Conservation (phyloP, 2,113 vertebrate species). For the Archocentrus centrarchus region DNA sequence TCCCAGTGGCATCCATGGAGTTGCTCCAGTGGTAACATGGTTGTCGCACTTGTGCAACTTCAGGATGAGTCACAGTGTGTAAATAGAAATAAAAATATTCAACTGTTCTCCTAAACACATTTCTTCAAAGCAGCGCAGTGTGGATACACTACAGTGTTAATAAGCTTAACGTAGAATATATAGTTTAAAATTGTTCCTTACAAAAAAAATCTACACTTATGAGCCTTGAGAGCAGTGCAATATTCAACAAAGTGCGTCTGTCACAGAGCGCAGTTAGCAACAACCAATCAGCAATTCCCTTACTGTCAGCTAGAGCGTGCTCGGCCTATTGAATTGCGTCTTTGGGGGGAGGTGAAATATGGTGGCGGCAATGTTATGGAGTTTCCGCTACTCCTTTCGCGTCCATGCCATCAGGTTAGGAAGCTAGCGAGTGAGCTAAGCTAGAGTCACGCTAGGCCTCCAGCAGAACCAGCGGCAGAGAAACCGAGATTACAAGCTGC, state of each 20-base stretch:
- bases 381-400: constrained; percentile 72
- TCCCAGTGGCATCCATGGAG: neutral
- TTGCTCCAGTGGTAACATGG: neutral
- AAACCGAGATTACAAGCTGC: constrained; percentile 32
- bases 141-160: neutral
- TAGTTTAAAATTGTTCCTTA: neutral
- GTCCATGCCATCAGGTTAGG: constrained; percentile 72
- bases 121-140: neutral
- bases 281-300: constrained; percentile 33
- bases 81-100: constrained; percentile 27
- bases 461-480: constrained; percentile 52
- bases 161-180: neutral
- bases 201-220: neutral
- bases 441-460: constrained; percentile 75
- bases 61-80: constrained; percentile 25
- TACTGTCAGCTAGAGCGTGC: neutral
- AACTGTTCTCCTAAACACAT: neutral
- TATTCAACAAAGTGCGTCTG: constrained; percentile 34
- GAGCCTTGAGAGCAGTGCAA: neutral
- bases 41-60: constrained; percentile 31
- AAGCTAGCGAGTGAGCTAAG: constrained; percentile 74
- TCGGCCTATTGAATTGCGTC: constrained; percentile 44
- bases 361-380: constrained; percentile 79
- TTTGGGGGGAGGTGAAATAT: constrained; percentile 44
- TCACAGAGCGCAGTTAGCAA: neutral